Percentiles rank a stretch among this genome's conserved stretches.
Evolutionary conservation across 2,888 invertebrate genomes (phyloP).

Genomic region (Diadromus collaris): DNA sequence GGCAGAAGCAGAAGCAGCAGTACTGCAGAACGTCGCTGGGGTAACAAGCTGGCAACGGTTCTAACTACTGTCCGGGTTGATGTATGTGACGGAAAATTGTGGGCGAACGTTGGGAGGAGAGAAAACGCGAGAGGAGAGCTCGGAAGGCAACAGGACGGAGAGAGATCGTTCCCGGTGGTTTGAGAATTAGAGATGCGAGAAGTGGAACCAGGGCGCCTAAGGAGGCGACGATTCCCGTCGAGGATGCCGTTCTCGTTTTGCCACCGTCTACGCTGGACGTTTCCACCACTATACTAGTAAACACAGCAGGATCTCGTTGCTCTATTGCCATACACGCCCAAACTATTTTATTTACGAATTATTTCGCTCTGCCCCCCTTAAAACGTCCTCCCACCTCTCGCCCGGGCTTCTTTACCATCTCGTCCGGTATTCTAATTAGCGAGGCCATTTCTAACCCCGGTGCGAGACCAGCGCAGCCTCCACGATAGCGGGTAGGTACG

Average conservation of each 20-base stretch:
- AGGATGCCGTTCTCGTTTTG: slow-evolving; percentile 47
- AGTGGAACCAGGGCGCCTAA: slow-evolving; percentile 56
- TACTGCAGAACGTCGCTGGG: slow-evolving; percentile 61
- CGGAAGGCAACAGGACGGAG: slow-evolving; percentile 45
- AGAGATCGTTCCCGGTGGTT: slow-evolving; percentile 41
- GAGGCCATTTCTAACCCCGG: slow-evolving; percentile 72
- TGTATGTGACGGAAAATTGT: slow-evolving; percentile 80
- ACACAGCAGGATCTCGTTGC: not conserved
- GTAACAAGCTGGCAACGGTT: slow-evolving; percentile 80
- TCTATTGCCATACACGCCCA: not conserved
- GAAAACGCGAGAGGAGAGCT: slow-evolving; percentile 28
- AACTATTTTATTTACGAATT: slow-evolving; percentile 72
- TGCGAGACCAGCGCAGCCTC: slow-evolving; percentile 25
- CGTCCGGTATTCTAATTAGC: slow-evolving; percentile 74
- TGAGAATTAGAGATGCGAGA: slow-evolving; percentile 56
- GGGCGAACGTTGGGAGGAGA: slow-evolving; percentile 69
- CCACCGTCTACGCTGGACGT: slow-evolving; percentile 34
- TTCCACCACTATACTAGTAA: not conserved
- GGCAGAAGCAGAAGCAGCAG: slow-evolving; percentile 32
- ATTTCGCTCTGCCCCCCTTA: slow-evolving; percentile 69
- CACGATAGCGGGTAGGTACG: slow-evolving; percentile 57
- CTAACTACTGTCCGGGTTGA: slow-evolving; percentile 79
- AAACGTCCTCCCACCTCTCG: not conserved
- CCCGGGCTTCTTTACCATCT: not conserved
- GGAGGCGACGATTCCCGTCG: slow-evolving; percentile 55